Percentiles rank a stretch among this genome's conserved stretches.
phyloP scores from a whole-genome alignment of 1,140 invertebrate species.

The Drosophila rhopaloa region DNA sequence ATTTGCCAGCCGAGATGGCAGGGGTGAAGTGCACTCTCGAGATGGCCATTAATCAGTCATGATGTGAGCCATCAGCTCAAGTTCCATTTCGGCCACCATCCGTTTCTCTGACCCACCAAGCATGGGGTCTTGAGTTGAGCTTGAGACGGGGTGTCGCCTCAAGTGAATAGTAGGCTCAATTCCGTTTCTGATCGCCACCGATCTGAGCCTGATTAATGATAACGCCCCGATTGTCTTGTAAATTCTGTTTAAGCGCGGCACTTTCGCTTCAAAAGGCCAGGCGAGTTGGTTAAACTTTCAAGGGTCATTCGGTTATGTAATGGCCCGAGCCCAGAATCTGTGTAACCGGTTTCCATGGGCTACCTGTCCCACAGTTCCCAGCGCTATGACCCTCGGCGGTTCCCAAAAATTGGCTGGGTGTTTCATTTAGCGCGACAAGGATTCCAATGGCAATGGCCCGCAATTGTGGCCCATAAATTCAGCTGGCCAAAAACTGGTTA shows the following conservation, averaged over 20 bases:
- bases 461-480: constrained; percentile 72
- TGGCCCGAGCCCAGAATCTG: constrained; percentile 58
- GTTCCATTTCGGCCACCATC: constrained; percentile 55
- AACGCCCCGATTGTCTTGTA: constrained; percentile 14
- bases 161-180: constrained; percentile 63
- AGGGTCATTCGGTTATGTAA: constrained; percentile 70
- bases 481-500: constrained; percentile 61
- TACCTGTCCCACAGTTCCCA: constrained; percentile 11
- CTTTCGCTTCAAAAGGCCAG: constrained; percentile 58
- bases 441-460: constrained; percentile 79
- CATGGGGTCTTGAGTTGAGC: constrained; percentile 37
- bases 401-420: constrained; percentile 44
- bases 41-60: constrained; percentile 64
- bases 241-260: constrained; percentile 41
- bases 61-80: constrained; percentile 25
- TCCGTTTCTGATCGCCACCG: constrained; percentile 7
- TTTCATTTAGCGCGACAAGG: constrained; percentile 57
- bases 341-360: constrained; percentile 53
- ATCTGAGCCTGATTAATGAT: constrained; percentile 37
- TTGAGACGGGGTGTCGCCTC: constrained; percentile 45
- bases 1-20: constrained; percentile 51
- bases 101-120: constrained; percentile 42
- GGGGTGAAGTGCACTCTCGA: constrained; percentile 58
- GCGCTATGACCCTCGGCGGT: constrained; percentile 59
- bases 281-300: constrained; percentile 62